Conservation (phyloP, 1,140 invertebrate genomes). For the Pseudomyrmex dendroicus region DNA sequence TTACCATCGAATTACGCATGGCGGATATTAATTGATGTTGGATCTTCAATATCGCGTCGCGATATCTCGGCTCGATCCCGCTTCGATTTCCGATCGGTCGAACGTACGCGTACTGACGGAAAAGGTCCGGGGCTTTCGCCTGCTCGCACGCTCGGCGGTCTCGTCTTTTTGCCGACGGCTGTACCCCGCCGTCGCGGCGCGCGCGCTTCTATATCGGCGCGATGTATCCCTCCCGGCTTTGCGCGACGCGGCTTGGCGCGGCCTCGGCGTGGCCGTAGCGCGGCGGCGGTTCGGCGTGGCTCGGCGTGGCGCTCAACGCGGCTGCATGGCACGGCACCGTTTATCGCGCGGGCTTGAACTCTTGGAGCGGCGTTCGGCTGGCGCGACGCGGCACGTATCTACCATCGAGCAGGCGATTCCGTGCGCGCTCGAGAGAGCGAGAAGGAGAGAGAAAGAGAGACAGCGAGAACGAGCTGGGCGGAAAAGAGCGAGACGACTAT, state of each 20-base stretch:
- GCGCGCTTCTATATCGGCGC: background rate
- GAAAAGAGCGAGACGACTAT: constrained; percentile 64
- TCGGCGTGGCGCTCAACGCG: constrained; percentile 65
- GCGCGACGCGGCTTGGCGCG: constrained; percentile 16
- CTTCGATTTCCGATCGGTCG: constrained; percentile 51
- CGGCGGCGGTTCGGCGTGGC: constrained; percentile 9
- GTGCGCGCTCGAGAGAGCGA: constrained; percentile 67
- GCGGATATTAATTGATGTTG: constrained; percentile 61
- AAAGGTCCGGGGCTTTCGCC: constrained; percentile 34
- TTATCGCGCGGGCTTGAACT: constrained; percentile 80
- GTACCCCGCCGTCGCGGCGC: constrained; percentile 49
- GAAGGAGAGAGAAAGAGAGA: constrained; percentile 59
- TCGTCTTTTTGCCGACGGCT: constrained; percentile 64
- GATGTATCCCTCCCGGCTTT: constrained; percentile 34
- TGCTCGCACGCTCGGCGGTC: constrained; percentile 14
- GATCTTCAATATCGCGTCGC: constrained; percentile 49
- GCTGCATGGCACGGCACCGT: constrained; percentile 78
- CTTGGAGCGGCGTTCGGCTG: constrained; percentile 72
- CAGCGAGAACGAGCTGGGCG: constrained; percentile 41
- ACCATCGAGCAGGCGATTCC: constrained; percentile 79
- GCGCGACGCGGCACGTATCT: constrained; percentile 81
- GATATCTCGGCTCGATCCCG: constrained; percentile 51
- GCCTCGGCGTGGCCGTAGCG: background rate
- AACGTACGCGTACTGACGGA: constrained; percentile 31
- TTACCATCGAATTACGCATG: constrained; percentile 58